Percentiles rank a stretch among this genome's conserved stretches.
phyloP scores from a whole-genome alignment of 2,113 vertebrate genomes.

The Oriolus oriolus region DNA sequence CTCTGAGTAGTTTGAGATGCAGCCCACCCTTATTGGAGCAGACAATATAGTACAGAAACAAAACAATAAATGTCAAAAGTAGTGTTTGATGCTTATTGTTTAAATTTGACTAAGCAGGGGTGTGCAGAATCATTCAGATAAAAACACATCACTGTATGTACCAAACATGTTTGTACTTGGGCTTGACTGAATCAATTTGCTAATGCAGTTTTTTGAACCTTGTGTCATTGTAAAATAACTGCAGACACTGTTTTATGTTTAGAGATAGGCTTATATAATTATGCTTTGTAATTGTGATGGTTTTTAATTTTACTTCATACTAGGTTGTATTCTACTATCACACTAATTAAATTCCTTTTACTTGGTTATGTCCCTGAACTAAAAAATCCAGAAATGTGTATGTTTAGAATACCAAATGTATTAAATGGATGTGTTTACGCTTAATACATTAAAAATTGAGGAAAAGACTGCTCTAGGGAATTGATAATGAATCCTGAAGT shows the following conservation, averaged over 20 bases:
- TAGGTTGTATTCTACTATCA: not conserved
- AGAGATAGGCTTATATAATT: not conserved
- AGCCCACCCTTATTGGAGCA: not conserved
- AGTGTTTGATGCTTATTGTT: not conserved
- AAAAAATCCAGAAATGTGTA: not conserved
- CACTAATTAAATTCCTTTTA: constrained; percentile 14
- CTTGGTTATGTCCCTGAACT: constrained; percentile 36
- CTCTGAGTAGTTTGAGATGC: not conserved
- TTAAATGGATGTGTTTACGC: constrained; percentile 6
- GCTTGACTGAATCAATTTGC: not conserved
- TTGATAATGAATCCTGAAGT: not conserved
- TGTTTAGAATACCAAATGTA: constrained; percentile 27
- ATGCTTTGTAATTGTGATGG: not conserved
- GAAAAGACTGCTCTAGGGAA: not conserved
- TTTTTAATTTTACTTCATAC: constrained; percentile 35
- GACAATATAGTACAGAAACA: not conserved
- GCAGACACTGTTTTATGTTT: not conserved
- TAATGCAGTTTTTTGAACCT: not conserved
- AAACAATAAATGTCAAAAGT: not conserved
- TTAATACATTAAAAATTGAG: constrained; percentile 2
- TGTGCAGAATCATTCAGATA: not conserved
- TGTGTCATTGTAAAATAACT: not conserved
- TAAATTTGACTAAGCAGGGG: not conserved
- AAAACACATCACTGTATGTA: not conserved
- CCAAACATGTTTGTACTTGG: not conserved